A percentile compares a stretch with the other conserved stretches of the same genome.
Evolutionary conservation across 2,113 vertebrate genomes (phyloP).

Genomic region (Pheucticus melanocephalus): DNA sequence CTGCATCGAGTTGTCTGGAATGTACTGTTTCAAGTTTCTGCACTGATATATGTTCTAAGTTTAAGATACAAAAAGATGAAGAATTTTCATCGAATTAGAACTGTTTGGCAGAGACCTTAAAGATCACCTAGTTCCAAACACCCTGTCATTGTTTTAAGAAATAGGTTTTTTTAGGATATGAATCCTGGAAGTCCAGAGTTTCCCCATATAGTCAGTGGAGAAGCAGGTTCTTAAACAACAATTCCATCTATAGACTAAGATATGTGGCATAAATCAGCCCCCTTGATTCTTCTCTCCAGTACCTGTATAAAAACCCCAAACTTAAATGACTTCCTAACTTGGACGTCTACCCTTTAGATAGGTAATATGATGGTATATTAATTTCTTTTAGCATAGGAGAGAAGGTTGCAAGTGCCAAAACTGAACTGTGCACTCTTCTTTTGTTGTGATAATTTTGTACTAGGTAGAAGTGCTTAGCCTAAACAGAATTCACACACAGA

Average conservation of each 20-base stretch:
- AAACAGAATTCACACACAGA: background rate
- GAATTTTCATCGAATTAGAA: background rate
- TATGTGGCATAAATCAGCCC: background rate
- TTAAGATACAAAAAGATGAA: background rate
- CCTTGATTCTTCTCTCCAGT: background rate
- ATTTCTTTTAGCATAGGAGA: background rate
- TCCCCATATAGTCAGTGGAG: background rate
- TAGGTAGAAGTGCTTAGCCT: background rate
- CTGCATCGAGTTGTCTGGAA: background rate
- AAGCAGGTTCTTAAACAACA: background rate
- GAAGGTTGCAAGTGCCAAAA: background rate
- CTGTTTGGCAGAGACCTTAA: background rate
- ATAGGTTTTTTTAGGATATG: background rate
- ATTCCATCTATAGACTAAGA: background rate
- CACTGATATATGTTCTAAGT: background rate
- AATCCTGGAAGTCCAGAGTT: background rate
- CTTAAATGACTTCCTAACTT: background rate
- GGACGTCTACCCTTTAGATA: background rate
- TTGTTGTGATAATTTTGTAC: background rate
- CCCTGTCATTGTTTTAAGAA: background rate
- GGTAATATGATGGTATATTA: background rate
- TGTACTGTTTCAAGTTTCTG: background rate
- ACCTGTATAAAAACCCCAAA: background rate
- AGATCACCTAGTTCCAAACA: too few relatives aligned
- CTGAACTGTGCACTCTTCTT: background rate